Conservation (phyloP, 2,797 vertebrate species). For the Pseudocheirus occidentalis region DNA sequence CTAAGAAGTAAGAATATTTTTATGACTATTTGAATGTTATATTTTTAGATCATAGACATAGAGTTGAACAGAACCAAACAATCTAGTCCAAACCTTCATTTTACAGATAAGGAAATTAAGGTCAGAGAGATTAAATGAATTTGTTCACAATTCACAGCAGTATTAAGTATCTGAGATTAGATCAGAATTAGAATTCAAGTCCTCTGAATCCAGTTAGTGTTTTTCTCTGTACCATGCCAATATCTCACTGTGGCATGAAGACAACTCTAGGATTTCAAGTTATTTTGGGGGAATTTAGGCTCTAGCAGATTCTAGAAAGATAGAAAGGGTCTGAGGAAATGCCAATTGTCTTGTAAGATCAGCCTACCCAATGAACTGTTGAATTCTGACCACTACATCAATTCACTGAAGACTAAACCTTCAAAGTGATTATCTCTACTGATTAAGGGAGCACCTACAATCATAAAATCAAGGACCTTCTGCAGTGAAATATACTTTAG, state of each 20-base stretch:
- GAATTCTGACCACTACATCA: too few species aligned
- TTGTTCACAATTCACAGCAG: not conserved
- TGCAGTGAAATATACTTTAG: not conserved
- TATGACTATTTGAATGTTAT: not conserved
- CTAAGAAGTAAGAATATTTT: conserved; percentile 21
- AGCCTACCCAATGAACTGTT: not conserved
- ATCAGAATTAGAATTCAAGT: not conserved
- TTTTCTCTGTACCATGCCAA: not conserved
- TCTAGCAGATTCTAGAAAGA: not conserved
- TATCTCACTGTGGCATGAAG: not conserved
- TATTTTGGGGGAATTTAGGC: not conserved
- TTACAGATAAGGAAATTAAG: not conserved
- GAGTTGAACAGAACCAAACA: not conserved
- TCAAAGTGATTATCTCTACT: not conserved
- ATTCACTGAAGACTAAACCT: not conserved
- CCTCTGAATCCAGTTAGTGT: not conserved
- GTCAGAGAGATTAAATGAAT: not conserved
- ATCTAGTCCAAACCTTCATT: not conserved
- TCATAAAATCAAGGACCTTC: not conserved
- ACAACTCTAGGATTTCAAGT: not conserved
- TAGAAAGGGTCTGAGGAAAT: not conserved
- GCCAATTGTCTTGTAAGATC: not conserved
- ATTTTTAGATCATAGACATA: not conserved
- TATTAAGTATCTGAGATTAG: not conserved
- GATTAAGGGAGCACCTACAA: not conserved